Conservation (phyloP, 2,113 vertebrate genomes). For the Nothoprocta pentlandii region DNA sequence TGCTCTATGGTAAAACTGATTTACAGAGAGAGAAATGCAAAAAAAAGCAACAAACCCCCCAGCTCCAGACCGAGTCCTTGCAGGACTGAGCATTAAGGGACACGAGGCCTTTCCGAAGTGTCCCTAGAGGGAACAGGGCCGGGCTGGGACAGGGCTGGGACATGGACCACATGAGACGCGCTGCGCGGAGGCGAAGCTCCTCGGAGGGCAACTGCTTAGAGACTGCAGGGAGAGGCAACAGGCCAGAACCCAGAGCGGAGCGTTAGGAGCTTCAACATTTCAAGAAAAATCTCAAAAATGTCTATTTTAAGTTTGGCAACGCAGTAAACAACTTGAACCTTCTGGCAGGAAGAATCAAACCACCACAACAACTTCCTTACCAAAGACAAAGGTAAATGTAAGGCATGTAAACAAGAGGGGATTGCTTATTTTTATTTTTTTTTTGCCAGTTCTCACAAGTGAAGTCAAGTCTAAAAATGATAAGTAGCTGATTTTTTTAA, state of each 20-base stretch:
- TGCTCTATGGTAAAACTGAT: neutral
- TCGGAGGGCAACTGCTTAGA: neutral
- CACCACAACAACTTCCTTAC: neutral
- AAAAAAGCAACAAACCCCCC: no score
- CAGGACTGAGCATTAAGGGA: no score
- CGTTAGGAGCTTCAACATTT: neutral
- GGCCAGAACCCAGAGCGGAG: neutral
- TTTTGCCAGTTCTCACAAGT: neutral
- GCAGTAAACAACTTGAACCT: neutral
- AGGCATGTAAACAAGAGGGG: neutral
- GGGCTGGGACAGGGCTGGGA: neutral
- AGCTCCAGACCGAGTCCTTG: no score
- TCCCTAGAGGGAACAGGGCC: neutral
- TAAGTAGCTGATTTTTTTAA: neutral
- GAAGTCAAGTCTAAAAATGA: neutral
- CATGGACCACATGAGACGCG: neutral
- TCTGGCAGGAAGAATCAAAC: neutral
- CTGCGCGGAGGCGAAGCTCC: accelerated
- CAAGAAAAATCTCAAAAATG: no score
- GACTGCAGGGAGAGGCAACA: neutral
- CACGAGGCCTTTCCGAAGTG: neutral
- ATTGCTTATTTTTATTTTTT: neutral
- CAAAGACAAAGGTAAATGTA: neutral
- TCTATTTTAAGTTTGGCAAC: neutral
- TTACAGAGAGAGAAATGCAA: neutral